Evolutionary conservation across 2,888 invertebrate species (phyloP).

Genomic region (Nemoura dubitans): DNA sequence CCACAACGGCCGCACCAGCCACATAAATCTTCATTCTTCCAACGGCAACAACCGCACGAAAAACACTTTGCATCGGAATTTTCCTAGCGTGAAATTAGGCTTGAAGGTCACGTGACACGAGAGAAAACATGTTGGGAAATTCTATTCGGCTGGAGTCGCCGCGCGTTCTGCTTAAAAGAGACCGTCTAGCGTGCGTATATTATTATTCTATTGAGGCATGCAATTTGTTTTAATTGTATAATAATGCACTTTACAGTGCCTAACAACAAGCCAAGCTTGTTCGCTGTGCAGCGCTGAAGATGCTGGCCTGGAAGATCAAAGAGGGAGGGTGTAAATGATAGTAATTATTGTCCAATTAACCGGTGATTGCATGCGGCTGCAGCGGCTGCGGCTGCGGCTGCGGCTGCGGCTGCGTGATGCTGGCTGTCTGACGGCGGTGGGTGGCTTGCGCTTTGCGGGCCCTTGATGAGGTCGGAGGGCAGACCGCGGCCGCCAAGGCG

Average conservation of each 20-base stretch:
- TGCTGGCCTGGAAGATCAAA: background rate
- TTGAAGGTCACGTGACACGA: background rate
- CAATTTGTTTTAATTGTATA: background rate
- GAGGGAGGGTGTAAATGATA: background rate
- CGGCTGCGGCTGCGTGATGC: too few species aligned
- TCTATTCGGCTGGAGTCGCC: background rate
- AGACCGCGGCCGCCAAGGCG: constrained; percentile 1
- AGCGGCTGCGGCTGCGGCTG: background rate
- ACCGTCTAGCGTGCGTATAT: background rate
- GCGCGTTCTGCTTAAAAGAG: background rate
- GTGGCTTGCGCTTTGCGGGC: background rate
- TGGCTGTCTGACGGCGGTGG: background rate
- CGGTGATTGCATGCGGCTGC: constrained; percentile 45
- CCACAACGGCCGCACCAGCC: background rate
- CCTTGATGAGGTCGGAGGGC: constrained; percentile 28
- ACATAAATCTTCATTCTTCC: constrained; percentile 39
- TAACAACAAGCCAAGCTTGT: background rate
- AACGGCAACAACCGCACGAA: background rate
- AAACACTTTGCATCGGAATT: constrained; percentile 12
- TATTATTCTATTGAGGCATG: background rate
- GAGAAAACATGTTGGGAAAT: background rate
- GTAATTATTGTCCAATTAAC: constrained; percentile 48
- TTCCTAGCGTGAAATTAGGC: background rate
- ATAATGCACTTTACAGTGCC: background rate
- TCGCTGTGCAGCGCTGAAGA: background rate